These are phyloP conservation scores for Sprattus sprattus DNA, from an alignment of 2,113 vertebrate genomes.

Conservation along the genomic window DNA sequence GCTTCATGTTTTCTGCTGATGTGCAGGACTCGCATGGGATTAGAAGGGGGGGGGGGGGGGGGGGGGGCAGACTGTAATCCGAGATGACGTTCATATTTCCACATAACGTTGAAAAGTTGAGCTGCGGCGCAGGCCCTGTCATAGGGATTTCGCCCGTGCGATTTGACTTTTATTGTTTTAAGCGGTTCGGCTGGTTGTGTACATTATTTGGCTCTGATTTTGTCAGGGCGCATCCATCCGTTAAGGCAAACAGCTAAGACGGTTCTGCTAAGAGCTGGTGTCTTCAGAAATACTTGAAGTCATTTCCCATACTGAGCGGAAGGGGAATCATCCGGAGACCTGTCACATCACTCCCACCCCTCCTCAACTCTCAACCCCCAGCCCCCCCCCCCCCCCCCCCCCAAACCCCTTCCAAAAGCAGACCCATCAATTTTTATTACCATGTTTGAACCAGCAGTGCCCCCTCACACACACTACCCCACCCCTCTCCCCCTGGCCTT, in stretches of 20 bases:
- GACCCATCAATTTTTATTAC: slow-evolving; percentile 68
- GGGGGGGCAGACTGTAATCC: background rate
- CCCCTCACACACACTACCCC: background rate
- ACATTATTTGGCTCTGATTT: slow-evolving; percentile 1
- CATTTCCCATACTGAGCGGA: slow-evolving; percentile 22
- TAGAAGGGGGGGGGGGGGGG: background rate
- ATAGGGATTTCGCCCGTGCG: background rate
- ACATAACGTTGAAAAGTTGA: slow-evolving; percentile 2
- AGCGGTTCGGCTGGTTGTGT: background rate
- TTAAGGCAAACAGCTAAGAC: slow-evolving; percentile 15
- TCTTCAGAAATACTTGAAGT: slow-evolving; percentile 15
- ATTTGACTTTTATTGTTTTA: background rate
- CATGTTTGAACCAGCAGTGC: slow-evolving; percentile 30
- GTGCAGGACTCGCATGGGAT: background rate
- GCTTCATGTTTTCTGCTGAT: slow-evolving; percentile 1
- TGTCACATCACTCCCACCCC: slow-evolving; percentile 21
- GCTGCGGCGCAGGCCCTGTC: background rate
- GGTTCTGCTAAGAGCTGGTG: slow-evolving; percentile 29
- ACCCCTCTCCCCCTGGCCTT: background rate
- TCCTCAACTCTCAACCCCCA: slow-evolving; percentile 2
- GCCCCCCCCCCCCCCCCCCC: slow-evolving; percentile 17
- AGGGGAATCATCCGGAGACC: slow-evolving; percentile 24
- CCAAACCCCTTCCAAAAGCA: slow-evolving; percentile 52
- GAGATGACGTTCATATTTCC: background rate
- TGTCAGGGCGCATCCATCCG: slow-evolving; percentile 15